Conservation (phyloP, 35 echinoderm and acorn worm genomes). For the Apostichopus japonicus region DNA sequence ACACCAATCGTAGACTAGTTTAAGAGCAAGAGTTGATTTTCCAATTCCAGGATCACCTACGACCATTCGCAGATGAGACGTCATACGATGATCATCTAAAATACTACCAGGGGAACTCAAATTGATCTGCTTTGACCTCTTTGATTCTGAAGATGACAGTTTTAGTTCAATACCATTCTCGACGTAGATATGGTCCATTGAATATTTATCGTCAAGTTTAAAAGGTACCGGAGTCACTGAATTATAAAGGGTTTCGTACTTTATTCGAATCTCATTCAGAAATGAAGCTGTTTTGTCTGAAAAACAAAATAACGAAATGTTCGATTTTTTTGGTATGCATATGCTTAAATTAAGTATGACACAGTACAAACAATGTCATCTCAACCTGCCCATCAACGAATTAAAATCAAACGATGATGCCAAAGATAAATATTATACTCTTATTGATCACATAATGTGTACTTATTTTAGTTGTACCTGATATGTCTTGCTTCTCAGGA, state of each 20-base stretch:
- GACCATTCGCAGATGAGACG: neutral
- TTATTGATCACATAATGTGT: too few species aligned
- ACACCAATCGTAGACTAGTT: slow-evolving; percentile 1
- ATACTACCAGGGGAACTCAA: neutral
- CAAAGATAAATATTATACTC: too few species aligned
- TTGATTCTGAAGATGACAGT: neutral
- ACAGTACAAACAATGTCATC: too few species aligned
- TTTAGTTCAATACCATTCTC: neutral
- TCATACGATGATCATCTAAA: neutral
- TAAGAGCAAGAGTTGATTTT: slow-evolving; percentile 11
- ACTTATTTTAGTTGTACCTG: too few species aligned
- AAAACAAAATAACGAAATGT: too few species aligned
- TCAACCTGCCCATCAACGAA: too few species aligned
- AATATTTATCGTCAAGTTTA: neutral
- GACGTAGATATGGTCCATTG: neutral
- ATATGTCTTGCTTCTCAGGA: too few species aligned
- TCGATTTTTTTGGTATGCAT: too few species aligned
- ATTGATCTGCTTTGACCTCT: neutral
- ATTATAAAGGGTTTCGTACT: neutral
- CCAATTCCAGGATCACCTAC: neutral
- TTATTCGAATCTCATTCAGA: neutral
- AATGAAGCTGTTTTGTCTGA: neutral
- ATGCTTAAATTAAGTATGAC: too few species aligned
- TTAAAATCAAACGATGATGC: too few species aligned
- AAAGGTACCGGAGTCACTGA: neutral